A percentile compares a stretch with the other conserved stretches of the same genome.
phyloP scores from a whole-genome alignment of 2,797 vertebrate species.

The Sebastes matsubarae region DNA sequence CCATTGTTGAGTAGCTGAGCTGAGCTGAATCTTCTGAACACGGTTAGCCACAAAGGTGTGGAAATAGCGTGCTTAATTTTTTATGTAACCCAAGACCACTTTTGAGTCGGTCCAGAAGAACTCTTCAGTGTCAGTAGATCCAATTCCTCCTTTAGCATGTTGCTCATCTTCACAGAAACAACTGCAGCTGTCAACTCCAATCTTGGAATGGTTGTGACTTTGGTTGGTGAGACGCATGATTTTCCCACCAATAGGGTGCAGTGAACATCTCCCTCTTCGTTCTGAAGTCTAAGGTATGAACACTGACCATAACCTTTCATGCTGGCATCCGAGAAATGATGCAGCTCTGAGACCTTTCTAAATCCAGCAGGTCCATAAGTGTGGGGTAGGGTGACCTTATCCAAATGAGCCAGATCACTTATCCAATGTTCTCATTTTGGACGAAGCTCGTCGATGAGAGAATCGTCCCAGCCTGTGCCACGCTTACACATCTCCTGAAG shows the following conservation, averaged over 20 bases:
- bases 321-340: neutral
- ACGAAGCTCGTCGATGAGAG: too few species aligned
- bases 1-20: neutral
- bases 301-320: neutral
- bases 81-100: too few species aligned
- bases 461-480: neutral
- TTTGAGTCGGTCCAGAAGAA: neutral
- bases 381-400: neutral
- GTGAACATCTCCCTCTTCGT: neutral
- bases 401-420: neutral
- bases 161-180: neutral
- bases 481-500: neutral
- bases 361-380: too few species aligned
- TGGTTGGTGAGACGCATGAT: neutral
- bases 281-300: neutral
- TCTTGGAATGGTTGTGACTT: neutral
- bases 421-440: too few species aligned
- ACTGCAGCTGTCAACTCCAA: neutral
- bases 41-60: too few species aligned
- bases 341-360: too few species aligned
- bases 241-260: neutral
- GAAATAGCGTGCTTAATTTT: too few species aligned
- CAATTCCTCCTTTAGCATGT: neutral
- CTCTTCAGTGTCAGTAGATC: too few species aligned
- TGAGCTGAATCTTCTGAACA: neutral